Evolutionary conservation across 2,113 vertebrate species (phyloP), one percentile per base, ranked within the genome.

Genomic region (Datnioides undecimradiatus): DNA sequence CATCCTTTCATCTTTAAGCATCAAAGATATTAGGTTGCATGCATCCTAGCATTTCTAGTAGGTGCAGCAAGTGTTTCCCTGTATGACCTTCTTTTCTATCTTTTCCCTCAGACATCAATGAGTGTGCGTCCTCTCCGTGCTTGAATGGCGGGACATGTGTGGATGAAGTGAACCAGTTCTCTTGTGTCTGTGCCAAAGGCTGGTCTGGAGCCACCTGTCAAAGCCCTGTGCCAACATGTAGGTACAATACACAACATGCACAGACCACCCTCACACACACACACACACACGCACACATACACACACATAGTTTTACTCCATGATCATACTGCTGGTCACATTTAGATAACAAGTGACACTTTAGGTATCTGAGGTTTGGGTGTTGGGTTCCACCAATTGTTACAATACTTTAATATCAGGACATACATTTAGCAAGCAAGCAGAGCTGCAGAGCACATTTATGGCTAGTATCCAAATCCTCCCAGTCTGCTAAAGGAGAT

Each of bases 121-220:
- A 96, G 82, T 97, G 96, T 58, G 87, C 90, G 25, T 96, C 94
- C 21, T 92, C 93, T 8, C 96, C 96, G 0, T 97, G 96, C 87
- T 88, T 92, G 76, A 97, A 96, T 3, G 93, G 95, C 0, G 96
- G 96, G 54, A 95, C 95, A 1, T 97, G 96, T 0, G 76, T 94
- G 90, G 95, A 96, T 63, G 94, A 95, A 36, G 84, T 93, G 40
- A 95, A 94, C 84, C 93, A 92, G 77, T 97, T 95, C 76, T 92
- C 84, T 0, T 97, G 96, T 84, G 73, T 93, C 43, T 97, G 96
- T 75, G 84, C 91, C 46, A 93, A 79, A 68, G 95, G 95, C 76
- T 97, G 96, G 96, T 85, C 95, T 2, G 96, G 96, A 70, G 76
- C 73, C 33, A 94, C 78, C 76, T 97, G 96, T 87, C 95, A 96